Evolutionary conservation across 2,113 vertebrate genomes (phyloP).

Genomic region (Syngnathoides biaculeatus): DNA sequence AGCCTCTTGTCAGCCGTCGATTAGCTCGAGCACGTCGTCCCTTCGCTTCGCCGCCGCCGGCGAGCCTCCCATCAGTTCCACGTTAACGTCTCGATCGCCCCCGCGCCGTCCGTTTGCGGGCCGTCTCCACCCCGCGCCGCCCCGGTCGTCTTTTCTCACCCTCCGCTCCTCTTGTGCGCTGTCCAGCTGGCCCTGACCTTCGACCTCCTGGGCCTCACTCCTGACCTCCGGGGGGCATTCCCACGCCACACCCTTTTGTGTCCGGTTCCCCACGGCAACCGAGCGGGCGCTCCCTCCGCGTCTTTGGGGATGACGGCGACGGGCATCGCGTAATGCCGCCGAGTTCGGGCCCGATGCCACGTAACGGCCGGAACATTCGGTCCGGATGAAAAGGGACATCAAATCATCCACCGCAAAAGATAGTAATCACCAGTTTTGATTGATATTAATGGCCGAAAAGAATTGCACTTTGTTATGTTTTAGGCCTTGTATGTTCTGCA

Average conservation of each 20-base stretch:
- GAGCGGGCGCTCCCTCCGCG: conserved; percentile 63
- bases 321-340: conserved; percentile 43
- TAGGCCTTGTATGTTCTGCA: neutral
- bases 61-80: conserved; percentile 68
- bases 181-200: conserved; percentile 77
- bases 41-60: conserved; percentile 47
- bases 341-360: conserved; percentile 45
- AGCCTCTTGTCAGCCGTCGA: conserved; percentile 63
- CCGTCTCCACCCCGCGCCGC: conserved; percentile 22
- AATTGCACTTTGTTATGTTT: neutral
- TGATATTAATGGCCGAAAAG: neutral
- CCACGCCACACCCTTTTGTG: conserved; percentile 82
- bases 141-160: conserved; percentile 69
- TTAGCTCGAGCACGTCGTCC: conserved; percentile 62
- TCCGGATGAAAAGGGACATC: neutral
- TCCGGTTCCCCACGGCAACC: conserved; percentile 58
- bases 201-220: conserved; percentile 72
- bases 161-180: conserved; percentile 73
- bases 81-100: conserved; percentile 73
- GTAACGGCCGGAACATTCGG: neutral
- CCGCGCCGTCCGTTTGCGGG: conserved; percentile 49
- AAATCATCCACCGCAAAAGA: neutral
- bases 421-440: neutral
- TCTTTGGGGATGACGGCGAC: conserved; percentile 41
- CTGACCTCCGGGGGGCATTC: conserved; percentile 74